A percentile compares a stretch with the other conserved stretches of the same genome.
These are phyloP conservation scores for Anableps anableps DNA, from an alignment of 2,797 vertebrate species.

Conservation along the genomic window DNA sequence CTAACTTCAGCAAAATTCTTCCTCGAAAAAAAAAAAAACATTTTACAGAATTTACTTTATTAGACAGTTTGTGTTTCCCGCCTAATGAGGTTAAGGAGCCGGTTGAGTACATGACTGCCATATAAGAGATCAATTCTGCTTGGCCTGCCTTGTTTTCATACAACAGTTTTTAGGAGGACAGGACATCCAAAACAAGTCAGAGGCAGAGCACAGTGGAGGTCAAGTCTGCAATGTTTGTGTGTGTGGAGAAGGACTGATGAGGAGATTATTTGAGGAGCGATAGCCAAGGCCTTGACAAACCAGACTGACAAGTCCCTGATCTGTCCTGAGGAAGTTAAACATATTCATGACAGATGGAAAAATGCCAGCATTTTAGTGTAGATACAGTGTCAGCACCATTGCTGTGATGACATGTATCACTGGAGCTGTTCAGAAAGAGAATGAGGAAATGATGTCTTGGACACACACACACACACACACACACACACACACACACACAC, in stretches of 20 bases:
- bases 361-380: constrained; percentile 19
- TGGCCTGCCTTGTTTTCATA: constrained; percentile 57
- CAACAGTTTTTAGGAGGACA: constrained; percentile 37
- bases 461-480: too few relatives aligned
- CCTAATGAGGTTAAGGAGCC: constrained; percentile 24
- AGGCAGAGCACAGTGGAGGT: constrained; percentile 19
- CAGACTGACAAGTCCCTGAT: constrained; percentile 30
- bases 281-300: constrained; percentile 24
- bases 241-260: constrained; percentile 1
- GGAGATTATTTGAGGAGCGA: constrained; percentile 34
- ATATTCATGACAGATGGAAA: constrained; percentile 23
- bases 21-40: not conserved
- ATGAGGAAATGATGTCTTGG: not conserved
- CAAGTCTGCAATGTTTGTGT: constrained; percentile 7
- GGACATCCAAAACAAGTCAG: constrained; percentile 22
- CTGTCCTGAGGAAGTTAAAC: constrained; percentile 12
- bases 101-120: constrained; percentile 9
- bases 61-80: constrained; percentile 17
- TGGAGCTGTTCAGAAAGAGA: not conserved
- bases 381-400: not conserved
- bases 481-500: too few relatives aligned
- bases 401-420: not conserved
- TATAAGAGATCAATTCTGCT: constrained; percentile 48
- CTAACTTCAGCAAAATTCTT: not conserved
- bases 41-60: not conserved